Evolutionary conservation across 2,113 vertebrate species (phyloP).

Genomic region (Empidonax alnorum): DNA sequence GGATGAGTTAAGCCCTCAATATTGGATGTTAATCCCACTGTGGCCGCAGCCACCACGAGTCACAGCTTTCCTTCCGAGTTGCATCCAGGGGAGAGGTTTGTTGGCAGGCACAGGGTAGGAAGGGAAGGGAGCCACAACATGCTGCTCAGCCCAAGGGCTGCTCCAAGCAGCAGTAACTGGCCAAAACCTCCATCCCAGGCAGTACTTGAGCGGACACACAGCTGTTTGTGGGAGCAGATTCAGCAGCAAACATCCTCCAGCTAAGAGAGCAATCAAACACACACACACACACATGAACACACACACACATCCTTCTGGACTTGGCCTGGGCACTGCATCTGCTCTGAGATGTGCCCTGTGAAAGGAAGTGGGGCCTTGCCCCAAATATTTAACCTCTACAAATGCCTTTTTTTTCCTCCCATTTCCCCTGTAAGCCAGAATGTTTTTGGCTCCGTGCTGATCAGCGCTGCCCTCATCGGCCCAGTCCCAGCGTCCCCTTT

Average conservation of each 20-base stretch:
- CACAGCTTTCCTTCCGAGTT: neutral
- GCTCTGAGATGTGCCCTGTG: neutral
- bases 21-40: neutral
- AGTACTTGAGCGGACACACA: neutral
- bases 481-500: neutral
- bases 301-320: neutral
- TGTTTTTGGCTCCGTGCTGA: neutral
- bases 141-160: neutral
- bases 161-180: neutral
- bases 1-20: neutral
- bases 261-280: neutral
- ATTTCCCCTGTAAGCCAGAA: neutral
- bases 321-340: neutral
- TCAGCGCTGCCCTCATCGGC: neutral
- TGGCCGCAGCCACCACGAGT: neutral
- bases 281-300: neutral
- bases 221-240: neutral
- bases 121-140: neutral
- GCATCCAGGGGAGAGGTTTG: neutral
- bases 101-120: neutral
- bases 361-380: neutral
- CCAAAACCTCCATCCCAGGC: neutral
- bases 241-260: neutral
- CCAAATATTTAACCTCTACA: neutral
- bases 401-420: rapidly evolving